Conservation (phyloP, 2,797 vertebrate genomes). For the Onychomys arenicola region DNA sequence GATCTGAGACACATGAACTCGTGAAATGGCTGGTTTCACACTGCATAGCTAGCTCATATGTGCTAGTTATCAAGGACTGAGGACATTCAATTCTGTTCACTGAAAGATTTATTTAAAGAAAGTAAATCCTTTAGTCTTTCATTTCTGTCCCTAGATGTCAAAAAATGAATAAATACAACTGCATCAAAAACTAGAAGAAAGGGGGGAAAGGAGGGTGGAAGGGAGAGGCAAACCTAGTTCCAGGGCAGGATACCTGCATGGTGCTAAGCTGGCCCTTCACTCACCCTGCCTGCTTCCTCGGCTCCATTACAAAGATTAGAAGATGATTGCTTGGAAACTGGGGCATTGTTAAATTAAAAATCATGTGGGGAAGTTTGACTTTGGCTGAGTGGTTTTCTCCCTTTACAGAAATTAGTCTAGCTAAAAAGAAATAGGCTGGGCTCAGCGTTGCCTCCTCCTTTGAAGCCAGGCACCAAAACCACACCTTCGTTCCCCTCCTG, state of each 20-base stretch:
- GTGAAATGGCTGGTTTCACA: constrained; percentile 37
- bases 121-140: constrained; percentile 2
- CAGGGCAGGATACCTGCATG: not conserved
- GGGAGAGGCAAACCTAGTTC: not conserved
- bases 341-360: constrained; percentile 70
- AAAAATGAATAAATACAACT: constrained; percentile 20
- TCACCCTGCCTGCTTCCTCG: constrained; percentile 6
- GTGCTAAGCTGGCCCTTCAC: not conserved
- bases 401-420: constrained; percentile 80
- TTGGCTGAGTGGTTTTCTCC: constrained; percentile 74
- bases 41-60: not conserved
- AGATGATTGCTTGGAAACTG: constrained; percentile 67
- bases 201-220: not conserved
- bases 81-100: not conserved
- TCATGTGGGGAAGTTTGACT: constrained; percentile 73
- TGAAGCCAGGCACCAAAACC: constrained; percentile 19
- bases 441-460: constrained; percentile 52
- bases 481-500: constrained; percentile 67
- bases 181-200: not conserved
- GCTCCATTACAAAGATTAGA: constrained; percentile 49
- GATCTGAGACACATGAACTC: constrained; percentile 13
- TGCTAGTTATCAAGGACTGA: constrained; percentile 33
- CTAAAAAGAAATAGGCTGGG: constrained; percentile 73
- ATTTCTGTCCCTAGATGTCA: not conserved
- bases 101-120: constrained; percentile 31